A percentile compares a stretch with the other conserved stretches of the same genome.
phyloP scores from a whole-genome alignment of 2,888 invertebrate genomes.

The Dicroscelio sp. region DNA sequence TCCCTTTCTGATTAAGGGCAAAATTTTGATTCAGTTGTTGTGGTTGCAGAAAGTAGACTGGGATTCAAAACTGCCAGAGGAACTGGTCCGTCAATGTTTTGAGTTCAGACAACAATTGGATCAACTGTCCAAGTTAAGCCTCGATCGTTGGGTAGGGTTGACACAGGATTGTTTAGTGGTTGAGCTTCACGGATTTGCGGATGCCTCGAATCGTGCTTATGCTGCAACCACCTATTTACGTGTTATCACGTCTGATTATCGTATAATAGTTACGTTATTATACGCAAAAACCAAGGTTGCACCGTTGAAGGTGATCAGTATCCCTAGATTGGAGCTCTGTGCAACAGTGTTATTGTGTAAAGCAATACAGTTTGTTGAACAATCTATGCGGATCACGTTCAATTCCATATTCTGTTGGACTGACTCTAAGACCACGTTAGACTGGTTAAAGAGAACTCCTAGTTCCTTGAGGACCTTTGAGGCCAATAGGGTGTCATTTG shows the following conservation, averaged over 20 bases:
- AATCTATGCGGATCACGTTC: too few relatives aligned
- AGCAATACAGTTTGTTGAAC: neutral
- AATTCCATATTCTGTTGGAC: conserved; percentile 37
- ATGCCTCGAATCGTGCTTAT: conserved; percentile 29
- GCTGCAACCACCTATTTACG: conserved; percentile 17
- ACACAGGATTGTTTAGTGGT: neutral
- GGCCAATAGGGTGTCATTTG: conserved; percentile 12
- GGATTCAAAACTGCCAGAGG: neutral
- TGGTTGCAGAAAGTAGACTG: conserved; percentile 27
- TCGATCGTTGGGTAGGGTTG: neutral
- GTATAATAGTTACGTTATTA: neutral
- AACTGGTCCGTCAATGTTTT: neutral
- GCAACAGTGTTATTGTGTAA: conserved; percentile 13
- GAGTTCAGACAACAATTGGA: neutral
- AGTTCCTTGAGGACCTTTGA: neutral
- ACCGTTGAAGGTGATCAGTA: conserved; percentile 13
- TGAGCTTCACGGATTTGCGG: conserved; percentile 20
- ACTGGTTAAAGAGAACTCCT: conserved; percentile 19
- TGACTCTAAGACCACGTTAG: conserved; percentile 34
- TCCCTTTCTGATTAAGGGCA: neutral
- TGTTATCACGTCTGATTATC: neutral
- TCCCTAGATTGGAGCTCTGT: conserved; percentile 37
- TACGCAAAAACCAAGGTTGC: conserved; percentile 33
- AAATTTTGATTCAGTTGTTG: conserved; percentile 13
- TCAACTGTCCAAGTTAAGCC: neutral